phyloP scores from a whole-genome alignment of 2,113 vertebrate genomes.

The Otus sunia region DNA sequence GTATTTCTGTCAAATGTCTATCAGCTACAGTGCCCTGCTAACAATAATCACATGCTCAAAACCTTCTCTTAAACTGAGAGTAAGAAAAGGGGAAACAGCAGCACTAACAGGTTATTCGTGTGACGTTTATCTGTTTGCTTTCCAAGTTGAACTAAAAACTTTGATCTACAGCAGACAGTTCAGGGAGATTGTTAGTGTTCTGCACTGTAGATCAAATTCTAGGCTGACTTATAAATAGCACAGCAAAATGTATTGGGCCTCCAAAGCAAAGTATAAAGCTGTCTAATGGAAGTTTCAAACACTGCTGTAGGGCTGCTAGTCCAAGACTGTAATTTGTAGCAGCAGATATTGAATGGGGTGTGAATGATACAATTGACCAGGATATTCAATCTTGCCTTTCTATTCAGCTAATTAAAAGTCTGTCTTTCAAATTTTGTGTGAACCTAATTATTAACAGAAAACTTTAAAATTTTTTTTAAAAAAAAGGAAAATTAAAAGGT shows the following conservation, averaged over 20 bases:
- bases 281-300: not conserved
- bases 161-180: not conserved
- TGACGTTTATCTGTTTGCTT: not conserved
- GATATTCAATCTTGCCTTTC: not conserved
- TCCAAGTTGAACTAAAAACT: not conserved
- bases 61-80: not conserved
- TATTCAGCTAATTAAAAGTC: not conserved
- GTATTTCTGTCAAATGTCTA: not conserved
- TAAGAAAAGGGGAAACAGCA: not conserved
- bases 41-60: not conserved
- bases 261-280: not conserved
- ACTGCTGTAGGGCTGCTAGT: not conserved
- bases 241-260: not conserved
- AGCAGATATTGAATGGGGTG: conserved; percentile 5
- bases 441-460: not conserved
- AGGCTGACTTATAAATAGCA: conserved; percentile 20
- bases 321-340: not conserved
- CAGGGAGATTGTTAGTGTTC: not conserved
- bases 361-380: not conserved
- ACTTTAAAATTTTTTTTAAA: not conserved
- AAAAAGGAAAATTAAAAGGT: not conserved
- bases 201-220: not conserved
- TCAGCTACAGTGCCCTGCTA: not conserved
- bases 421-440: not conserved
- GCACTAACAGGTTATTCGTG: not conserved